These are phyloP conservation scores for Syritta pipiens DNA, from an alignment of 2,888 invertebrate species.

Conservation along the genomic window DNA sequence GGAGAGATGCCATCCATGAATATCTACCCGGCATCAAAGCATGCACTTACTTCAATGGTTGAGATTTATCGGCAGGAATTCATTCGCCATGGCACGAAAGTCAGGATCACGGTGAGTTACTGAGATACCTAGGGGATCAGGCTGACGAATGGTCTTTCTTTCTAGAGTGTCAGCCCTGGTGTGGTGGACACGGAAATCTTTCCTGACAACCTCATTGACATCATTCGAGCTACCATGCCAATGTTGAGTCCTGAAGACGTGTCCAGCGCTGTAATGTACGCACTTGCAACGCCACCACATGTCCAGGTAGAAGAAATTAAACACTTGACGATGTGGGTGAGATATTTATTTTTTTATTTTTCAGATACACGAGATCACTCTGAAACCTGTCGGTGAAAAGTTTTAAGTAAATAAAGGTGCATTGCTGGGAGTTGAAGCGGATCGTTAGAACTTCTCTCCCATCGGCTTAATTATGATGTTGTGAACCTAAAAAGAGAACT, in stretches of 20 bases:
- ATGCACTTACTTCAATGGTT: slow-evolving; percentile 77
- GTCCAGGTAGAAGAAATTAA: slow-evolving; percentile 73
- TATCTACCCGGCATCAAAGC: slow-evolving; percentile 77
- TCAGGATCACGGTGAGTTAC: slow-evolving; percentile 69
- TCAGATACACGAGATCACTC: slow-evolving; percentile 46
- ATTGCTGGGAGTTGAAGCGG: neutral
- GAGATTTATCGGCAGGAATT: slow-evolving; percentile 78
- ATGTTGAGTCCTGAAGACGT: slow-evolving; percentile 75
- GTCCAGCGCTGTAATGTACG: slow-evolving; percentile 77
- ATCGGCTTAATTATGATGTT: slow-evolving; percentile 76
- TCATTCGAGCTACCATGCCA: slow-evolving; percentile 74
- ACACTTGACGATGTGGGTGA: neutral
- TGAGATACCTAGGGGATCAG: too few species aligned
- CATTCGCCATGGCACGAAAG: slow-evolving; percentile 70
- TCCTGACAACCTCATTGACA: slow-evolving; percentile 75
- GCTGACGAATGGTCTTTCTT: neutral
- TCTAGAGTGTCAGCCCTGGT: slow-evolving; percentile 76
- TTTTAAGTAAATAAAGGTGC: neutral
- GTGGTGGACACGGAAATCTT: slow-evolving; percentile 78
- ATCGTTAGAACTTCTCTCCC: slow-evolving; percentile 75
- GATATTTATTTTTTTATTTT: slow-evolving; percentile 11
- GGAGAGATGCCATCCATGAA: slow-evolving; percentile 71
- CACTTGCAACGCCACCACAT: slow-evolving; percentile 75
- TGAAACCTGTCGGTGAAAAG: slow-evolving; percentile 51
- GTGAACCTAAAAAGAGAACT: slow-evolving; percentile 72